phyloP scores from a whole-genome alignment of 2,888 invertebrate species.

The Acronicta leporina region DNA sequence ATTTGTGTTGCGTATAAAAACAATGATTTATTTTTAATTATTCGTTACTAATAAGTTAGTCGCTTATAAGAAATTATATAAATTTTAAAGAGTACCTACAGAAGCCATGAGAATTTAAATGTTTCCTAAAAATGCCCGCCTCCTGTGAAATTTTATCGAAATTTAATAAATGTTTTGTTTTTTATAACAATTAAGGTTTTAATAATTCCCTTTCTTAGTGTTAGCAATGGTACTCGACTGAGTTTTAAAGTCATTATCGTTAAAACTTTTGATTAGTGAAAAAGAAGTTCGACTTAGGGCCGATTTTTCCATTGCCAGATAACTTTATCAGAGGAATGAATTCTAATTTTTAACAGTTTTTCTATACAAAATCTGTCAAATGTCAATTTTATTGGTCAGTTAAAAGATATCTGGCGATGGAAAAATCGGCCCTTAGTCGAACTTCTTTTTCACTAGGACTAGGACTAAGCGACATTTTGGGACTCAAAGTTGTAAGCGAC shows the following conservation, averaged over 20 bases:
- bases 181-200: conserved; percentile 20
- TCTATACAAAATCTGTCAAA: no score
- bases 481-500: neutral
- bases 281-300: no score
- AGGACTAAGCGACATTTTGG: neutral
- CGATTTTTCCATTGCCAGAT: no score
- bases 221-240: neutral
- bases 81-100: conserved; percentile 32
- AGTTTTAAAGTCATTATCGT: neutral
- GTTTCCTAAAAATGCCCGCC: conserved; percentile 42
- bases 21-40: conserved; percentile 25
- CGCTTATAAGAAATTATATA: conserved; percentile 43
- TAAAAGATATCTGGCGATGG: no score
- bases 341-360: no score
- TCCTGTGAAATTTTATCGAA: conserved; percentile 40
- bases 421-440: no score
- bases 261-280: no score
- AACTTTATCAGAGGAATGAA: no score
- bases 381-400: no score
- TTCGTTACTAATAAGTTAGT: conserved; percentile 11
- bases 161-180: conserved; percentile 33
- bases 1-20: conserved; percentile 18
- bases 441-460: no score
- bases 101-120: conserved; percentile 32
- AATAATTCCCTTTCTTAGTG: neutral